A percentile compares a stretch with the other conserved stretches of the same genome.
phyloP scores from a whole-genome alignment of 2,797 vertebrate species.

The Manis pentadactyla region DNA sequence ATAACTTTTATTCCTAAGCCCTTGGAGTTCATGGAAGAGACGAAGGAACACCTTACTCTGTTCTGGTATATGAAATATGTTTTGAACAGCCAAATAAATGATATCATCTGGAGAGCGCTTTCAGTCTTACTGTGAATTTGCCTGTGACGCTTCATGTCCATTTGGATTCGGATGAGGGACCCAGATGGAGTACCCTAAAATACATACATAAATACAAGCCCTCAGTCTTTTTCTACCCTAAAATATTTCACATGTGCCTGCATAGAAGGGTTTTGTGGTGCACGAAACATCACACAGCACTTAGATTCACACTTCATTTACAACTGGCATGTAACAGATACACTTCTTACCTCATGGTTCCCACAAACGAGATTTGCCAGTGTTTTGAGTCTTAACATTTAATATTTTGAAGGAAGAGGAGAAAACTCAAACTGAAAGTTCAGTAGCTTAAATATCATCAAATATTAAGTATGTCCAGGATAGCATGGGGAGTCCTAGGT shows the following conservation, averaged over 20 bases:
- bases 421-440: neutral
- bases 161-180: neutral
- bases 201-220: neutral
- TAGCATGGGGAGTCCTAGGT: fast-evolving
- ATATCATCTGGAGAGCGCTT: neutral
- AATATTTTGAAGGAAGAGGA: neutral
- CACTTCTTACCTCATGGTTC: neutral
- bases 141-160: neutral
- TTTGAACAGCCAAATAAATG: neutral
- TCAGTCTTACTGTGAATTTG: neutral
- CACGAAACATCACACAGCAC: neutral
- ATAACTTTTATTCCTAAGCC: neutral
- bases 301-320: neutral
- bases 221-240: neutral
- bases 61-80: neutral
- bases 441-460: neutral
- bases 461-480: neutral
- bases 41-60: neutral
- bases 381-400: neutral
- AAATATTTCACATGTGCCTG: neutral
- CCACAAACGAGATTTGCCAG: neutral
- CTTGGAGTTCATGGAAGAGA: neutral
- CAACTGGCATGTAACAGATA: neutral
- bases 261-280: neutral
- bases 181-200: neutral